phyloP scores from a whole-genome alignment of 1,140 invertebrate genomes.

The Choristoneura fumiferana region DNA sequence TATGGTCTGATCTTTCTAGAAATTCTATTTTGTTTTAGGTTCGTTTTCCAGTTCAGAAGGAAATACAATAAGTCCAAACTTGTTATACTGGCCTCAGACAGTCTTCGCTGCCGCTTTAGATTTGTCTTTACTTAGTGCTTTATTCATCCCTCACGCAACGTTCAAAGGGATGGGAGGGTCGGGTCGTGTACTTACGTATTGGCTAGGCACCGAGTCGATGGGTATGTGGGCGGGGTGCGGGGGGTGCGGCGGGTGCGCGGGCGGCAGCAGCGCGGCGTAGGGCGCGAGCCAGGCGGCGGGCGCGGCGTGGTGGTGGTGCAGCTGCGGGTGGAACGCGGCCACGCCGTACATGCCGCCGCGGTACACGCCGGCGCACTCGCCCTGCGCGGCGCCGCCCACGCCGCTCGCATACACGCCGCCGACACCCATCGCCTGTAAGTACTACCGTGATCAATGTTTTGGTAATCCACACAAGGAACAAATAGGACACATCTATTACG shows the following conservation, averaged over 20 bases:
- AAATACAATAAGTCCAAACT: conserved; percentile 18
- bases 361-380: conserved; percentile 60
- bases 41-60: too few relatives aligned
- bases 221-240: conserved; percentile 62
- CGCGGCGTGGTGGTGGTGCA: conserved; percentile 64
- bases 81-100: too few relatives aligned
- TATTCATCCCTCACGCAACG: too few relatives aligned
- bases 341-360: conserved; percentile 66
- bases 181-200: conserved; percentile 63
- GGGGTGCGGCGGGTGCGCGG: conserved; percentile 55
- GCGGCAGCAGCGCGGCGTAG: conserved; percentile 65
- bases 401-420: conserved; percentile 61
- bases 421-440: conserved; percentile 66
- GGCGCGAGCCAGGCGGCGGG: conserved; percentile 66
- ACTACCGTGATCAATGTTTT: conserved; percentile 9
- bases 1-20: too few relatives aligned
- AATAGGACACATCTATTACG: too few relatives aligned
- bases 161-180: too few relatives aligned
- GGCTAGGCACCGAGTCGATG: conserved; percentile 73
- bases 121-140: too few relatives aligned
- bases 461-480: background rate
- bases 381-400: conserved; percentile 47
- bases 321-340: conserved; percentile 59
- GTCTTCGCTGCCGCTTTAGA: too few relatives aligned
- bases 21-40: too few relatives aligned